Percentiles rank a stretch among this genome's conserved stretches.
Evolutionary conservation across 2,797 vertebrate species (phyloP).

Genomic region (Scarus forsteni): DNA sequence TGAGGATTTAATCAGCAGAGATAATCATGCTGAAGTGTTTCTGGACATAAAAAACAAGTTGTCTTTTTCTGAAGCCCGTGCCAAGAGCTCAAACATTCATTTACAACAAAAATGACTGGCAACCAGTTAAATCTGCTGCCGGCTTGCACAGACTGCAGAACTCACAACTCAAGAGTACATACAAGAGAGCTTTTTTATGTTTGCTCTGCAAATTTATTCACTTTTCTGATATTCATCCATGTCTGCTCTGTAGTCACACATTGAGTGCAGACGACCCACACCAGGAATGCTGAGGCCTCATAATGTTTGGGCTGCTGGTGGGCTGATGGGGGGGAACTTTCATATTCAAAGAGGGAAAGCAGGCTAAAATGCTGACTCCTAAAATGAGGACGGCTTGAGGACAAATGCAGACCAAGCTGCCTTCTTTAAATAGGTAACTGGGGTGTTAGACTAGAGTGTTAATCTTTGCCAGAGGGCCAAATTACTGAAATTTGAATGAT

Average conservation of each 20-base stretch:
- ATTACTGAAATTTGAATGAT: too few relatives aligned
- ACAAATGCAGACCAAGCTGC: constrained; percentile 29
- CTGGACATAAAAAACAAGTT: constrained; percentile 33
- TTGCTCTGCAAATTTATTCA: constrained; percentile 10
- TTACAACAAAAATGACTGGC: constrained; percentile 17
- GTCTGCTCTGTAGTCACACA: constrained; percentile 29
- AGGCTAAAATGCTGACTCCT: constrained; percentile 28
- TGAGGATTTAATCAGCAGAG: constrained; percentile 16
- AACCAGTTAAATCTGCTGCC: constrained; percentile 25
- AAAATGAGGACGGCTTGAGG: constrained; percentile 48
- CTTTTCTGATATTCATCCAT: constrained; percentile 32
- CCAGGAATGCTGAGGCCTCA: constrained; percentile 12
- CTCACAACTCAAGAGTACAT: constrained; percentile 51
- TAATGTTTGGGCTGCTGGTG: constrained; percentile 20
- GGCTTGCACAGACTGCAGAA: constrained; percentile 25
- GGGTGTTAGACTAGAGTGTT: constrained; percentile 32
- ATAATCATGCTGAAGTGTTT: constrained; percentile 7
- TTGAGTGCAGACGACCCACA: constrained; percentile 7
- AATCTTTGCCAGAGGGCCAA: too few relatives aligned
- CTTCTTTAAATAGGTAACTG: constrained; percentile 63
- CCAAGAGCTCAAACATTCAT: constrained; percentile 41
- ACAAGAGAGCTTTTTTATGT: constrained; percentile 23
- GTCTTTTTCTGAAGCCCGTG: constrained; percentile 41
- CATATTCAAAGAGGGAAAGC: constrained; percentile 10
- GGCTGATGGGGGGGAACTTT: constrained; percentile 2